These are phyloP conservation scores for Ovis canadensis DNA, from an alignment of 2,113 vertebrate genomes.

Conservation along the genomic window DNA sequence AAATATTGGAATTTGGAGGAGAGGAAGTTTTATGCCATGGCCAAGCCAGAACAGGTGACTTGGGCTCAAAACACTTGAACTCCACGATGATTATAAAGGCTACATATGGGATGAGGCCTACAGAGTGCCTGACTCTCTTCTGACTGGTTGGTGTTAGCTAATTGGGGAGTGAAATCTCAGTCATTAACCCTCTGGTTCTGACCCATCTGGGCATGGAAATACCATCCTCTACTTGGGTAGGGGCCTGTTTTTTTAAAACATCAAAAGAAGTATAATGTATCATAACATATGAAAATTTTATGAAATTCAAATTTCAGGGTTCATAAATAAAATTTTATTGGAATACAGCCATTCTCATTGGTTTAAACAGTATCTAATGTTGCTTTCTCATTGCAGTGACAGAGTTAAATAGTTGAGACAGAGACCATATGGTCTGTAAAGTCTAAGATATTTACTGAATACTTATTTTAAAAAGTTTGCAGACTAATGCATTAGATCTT, in stretches of 20 bases:
- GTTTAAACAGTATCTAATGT: neutral
- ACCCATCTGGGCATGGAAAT: neutral
- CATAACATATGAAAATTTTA: neutral
- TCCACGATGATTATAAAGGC: neutral
- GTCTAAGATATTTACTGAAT: neutral
- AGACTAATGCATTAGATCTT: neutral
- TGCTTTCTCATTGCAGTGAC: neutral
- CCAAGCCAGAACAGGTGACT: neutral
- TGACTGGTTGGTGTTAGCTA: neutral
- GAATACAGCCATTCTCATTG: neutral
- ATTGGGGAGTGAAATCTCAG: neutral
- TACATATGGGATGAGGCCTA: neutral
- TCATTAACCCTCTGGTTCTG: neutral
- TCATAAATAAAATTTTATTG: neutral
- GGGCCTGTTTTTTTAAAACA: neutral
- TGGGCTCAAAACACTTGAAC: neutral
- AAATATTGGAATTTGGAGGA: neutral
- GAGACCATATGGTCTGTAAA: neutral
- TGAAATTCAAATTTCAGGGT: neutral
- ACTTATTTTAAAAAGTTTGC: neutral
- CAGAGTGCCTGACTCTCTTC: neutral
- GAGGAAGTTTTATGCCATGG: neutral
- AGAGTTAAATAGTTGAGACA: neutral
- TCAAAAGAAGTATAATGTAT: neutral
- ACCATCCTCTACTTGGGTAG: neutral